Conservation (phyloP, 2,888 invertebrate species). For the Synanthedon andrenaeformis region DNA sequence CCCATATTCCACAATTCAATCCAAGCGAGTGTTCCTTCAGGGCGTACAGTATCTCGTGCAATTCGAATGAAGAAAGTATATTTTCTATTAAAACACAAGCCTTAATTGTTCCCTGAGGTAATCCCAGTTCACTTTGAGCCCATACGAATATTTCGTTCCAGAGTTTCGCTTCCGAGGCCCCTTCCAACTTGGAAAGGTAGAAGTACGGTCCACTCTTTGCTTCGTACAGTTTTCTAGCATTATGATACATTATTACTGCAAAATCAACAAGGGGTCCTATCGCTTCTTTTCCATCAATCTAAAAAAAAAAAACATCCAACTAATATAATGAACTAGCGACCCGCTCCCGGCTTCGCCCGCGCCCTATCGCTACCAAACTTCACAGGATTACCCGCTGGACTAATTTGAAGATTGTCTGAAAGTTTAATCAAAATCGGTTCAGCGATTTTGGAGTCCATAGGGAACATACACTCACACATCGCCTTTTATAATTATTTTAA, state of each 20-base stretch:
- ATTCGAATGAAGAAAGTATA: conserved; percentile 75
- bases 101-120: conserved; percentile 75
- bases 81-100: conserved; percentile 81
- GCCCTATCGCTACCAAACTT: no score
- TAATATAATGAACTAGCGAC: no score
- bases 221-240: conserved; percentile 62
- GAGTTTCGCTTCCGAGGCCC: conserved; percentile 72
- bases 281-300: conserved; percentile 72
- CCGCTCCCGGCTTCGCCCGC: no score
- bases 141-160: conserved; percentile 79
- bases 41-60: conserved; percentile 77
- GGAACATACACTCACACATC: no score
- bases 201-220: conserved; percentile 75
- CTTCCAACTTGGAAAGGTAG: conserved; percentile 79
- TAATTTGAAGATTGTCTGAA: no score
- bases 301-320: conserved; percentile 10
- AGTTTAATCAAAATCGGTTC: no score
- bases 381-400: no score
- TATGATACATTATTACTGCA: conserved; percentile 75
- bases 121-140: conserved; percentile 64
- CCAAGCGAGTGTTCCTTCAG: conserved; percentile 76
- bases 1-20: conserved; percentile 82
- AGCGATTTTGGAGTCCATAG: no score
- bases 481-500: no score
- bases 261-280: conserved; percentile 79